phyloP scores from a whole-genome alignment of 2,797 vertebrate genomes.

The Halcyon badia region DNA sequence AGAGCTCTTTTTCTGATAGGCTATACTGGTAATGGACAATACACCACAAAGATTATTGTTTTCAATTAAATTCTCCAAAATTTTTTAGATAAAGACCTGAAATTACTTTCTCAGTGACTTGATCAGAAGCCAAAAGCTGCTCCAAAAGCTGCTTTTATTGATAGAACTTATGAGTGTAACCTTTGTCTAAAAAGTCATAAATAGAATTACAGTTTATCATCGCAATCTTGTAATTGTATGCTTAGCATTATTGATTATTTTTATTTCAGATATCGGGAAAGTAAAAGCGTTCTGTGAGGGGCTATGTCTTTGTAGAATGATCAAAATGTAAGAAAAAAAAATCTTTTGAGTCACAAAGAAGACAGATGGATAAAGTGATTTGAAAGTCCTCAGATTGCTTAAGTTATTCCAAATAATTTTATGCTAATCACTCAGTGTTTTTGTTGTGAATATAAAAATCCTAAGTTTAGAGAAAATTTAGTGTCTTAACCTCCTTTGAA shows the following conservation, averaged over 20 bases:
- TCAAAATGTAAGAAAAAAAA: background rate
- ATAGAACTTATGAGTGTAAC: background rate
- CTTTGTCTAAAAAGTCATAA: background rate
- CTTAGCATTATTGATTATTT: background rate
- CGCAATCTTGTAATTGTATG: background rate
- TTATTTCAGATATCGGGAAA: background rate
- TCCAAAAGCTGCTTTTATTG: background rate
- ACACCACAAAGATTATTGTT: background rate
- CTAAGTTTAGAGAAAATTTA: slow-evolving; percentile 1
- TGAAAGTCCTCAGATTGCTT: background rate
- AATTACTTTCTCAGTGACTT: background rate
- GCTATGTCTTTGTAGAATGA: background rate
- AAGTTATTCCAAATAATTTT: background rate
- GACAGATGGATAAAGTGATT: background rate
- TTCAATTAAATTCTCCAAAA: background rate
- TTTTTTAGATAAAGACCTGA: background rate
- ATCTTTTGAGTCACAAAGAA: background rate
- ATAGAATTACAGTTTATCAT: background rate
- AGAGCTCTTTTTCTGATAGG: background rate
- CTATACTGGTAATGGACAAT: background rate
- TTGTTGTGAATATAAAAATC: slow-evolving; percentile 28
- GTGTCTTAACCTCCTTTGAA: background rate
- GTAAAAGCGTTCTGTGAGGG: background rate
- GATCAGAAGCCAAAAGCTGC: background rate
- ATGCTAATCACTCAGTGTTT: background rate